Base-by-base conservation (phyloP, 1,140 invertebrate species). In the Galleria mellonella region DNA sequence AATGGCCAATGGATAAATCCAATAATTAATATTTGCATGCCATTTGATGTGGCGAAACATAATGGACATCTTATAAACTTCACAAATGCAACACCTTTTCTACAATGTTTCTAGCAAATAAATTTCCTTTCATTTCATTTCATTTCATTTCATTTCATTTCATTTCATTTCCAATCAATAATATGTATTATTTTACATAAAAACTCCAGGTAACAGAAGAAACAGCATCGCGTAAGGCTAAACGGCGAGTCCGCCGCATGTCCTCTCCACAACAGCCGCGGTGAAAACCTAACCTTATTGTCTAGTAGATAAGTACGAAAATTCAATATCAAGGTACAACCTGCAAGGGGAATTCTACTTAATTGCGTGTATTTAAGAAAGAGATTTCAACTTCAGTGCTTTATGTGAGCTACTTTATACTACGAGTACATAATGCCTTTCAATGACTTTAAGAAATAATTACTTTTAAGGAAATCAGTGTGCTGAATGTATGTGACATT, bases 131-230 rank as follows among this genome's bases (percentile, higher is more conserved):
- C n/a, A n/a, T n/a, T 9, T 9, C 9, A 29, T 29, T 9, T 8
- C 4, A 4, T 28, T 15, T 4, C 6, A 29, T 43, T 43, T 2
- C 39, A 38, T n/a, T n/a, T n/a, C n/a, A n/a, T n/a, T n/a, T n/a
- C n/a, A n/a, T n/a, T n/a, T n/a, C n/a, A n/a, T n/a, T n/a, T n/a
- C n/a, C n/a, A n/a, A 11, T 42, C 4, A 9, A 15, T 15, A 13
- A 23, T 10, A 12, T 7, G 0, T 35, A 43, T 9, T 10, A 35
- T n/a, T 9, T 32, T 13, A n/a, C 10, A 12, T 32, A 6, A 6
- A n/a, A n/a, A 4, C 54, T 51, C 6, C 47, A 63, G 61, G 44
- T 63, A 33, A 56, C 55, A 13, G 56, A 60, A 42, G 61, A 63
- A 33, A 39, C 45, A 4, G 45, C 47, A 12, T 30, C 39, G 10